Evolutionary conservation across 2,797 vertebrate genomes (phyloP).

Genomic region (Sarcophilus harrisii): DNA sequence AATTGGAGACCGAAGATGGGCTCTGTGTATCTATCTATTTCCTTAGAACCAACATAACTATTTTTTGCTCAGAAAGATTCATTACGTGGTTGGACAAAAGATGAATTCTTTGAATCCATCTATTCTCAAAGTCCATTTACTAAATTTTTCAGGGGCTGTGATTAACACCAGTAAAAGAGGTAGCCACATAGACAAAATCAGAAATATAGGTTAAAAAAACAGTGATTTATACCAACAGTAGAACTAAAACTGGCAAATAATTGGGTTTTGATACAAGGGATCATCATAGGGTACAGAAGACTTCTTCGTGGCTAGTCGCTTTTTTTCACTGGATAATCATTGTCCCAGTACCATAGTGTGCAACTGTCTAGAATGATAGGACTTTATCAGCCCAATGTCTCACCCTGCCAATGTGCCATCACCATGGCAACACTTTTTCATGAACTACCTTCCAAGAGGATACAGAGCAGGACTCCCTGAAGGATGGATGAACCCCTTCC

Average conservation of each 20-base stretch:
- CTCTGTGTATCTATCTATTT: background rate
- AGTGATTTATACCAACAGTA: background rate
- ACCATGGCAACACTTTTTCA: background rate
- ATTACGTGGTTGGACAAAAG: background rate
- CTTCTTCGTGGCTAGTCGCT: background rate
- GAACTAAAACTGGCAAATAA: background rate
- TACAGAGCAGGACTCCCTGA: background rate
- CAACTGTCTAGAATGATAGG: background rate
- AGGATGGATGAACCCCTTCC: background rate
- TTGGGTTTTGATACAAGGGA: background rate
- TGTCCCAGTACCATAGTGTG: background rate
- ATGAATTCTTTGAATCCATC: background rate
- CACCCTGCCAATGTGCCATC: background rate
- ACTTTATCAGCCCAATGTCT: background rate
- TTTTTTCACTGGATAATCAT: background rate
- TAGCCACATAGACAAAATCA: background rate
- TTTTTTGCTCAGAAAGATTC: background rate
- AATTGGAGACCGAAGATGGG: background rate
- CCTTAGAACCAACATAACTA: background rate
- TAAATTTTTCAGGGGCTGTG: background rate
- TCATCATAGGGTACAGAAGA: background rate
- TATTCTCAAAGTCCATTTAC: background rate
- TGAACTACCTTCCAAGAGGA: background rate
- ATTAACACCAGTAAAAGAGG: background rate
- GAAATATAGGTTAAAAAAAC: background rate